Evolutionary conservation across 2,888 invertebrate species (phyloP).

Genomic region (Volucella inflata): DNA sequence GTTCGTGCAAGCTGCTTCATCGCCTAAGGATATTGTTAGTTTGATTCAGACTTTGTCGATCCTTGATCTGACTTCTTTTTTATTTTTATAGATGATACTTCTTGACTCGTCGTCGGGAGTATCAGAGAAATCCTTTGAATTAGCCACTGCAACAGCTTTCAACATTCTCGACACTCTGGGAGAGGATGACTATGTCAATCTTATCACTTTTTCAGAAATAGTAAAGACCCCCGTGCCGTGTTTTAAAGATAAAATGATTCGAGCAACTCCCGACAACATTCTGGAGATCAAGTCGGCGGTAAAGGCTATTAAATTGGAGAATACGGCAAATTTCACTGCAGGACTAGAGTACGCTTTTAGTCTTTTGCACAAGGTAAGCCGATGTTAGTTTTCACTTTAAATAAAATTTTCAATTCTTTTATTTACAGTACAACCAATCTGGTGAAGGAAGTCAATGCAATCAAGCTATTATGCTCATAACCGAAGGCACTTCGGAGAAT

Average conservation of each 20-base stretch:
- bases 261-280: constrained; percentile 93
- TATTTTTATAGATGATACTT: constrained; percentile 87
- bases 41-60: background rate
- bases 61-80: background rate
- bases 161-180: constrained; percentile 97
- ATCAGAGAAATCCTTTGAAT: constrained; percentile 91
- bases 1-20: constrained; percentile 98
- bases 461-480: constrained; percentile 98
- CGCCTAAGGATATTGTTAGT: constrained; percentile 96
- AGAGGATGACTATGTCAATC: constrained; percentile 98
- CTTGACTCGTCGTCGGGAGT: constrained; percentile 96
- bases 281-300: constrained; percentile 91
- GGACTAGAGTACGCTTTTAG: constrained; percentile 97
- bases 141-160: constrained; percentile 94
- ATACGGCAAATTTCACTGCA: constrained; percentile 95
- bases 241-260: constrained; percentile 93
- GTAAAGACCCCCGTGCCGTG: constrained; percentile 94
- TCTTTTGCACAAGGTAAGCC: constrained; percentile 91
- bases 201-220: constrained; percentile 94
- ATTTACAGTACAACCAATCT: constrained; percentile 90
- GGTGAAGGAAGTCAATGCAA: constrained; percentile 97
- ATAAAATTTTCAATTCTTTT: constrained; percentile 17
- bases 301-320: constrained; percentile 89
- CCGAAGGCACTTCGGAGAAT: constrained; percentile 93
- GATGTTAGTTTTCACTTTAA: background rate